Evolutionary conservation across 2,888 invertebrate genomes (phyloP), one percentile per base, ranked within the genome.

Genomic region (Apamea epomidion): DNA sequence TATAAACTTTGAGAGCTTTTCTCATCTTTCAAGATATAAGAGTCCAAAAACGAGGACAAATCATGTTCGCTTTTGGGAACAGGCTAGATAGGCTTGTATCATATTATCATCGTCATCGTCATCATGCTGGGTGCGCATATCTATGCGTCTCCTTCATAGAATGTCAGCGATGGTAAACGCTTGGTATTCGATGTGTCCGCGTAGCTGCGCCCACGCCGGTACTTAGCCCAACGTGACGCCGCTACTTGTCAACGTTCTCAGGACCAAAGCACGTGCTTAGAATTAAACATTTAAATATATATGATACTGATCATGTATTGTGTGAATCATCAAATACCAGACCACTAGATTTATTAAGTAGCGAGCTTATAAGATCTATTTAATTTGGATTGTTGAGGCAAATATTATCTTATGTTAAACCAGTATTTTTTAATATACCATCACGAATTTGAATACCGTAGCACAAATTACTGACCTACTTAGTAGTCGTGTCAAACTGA

Each of bases 201-300:
- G 48, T 60, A 75, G 73, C 81, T 42, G 62, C 64, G 65, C 87
- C 86, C 64, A 62, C 79, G 80, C 67, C 74, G 58, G 75, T 69
- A 69, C 74, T 69, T 68, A 77, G 67, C 48, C 29, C 75, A 71
- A 87, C 81, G 80, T 88, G 87, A 80, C 68, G 69, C 64, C 67
- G 74, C 74, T 73, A 76, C 85, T 85, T 81, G 75, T 69, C 72
- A 78, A 76, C 62, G 86, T 86, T 86, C 88, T 78, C 82, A 85
- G 77, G 75, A 75, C 29, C 45, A 21, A 32, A 45, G 29, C 76
- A 72, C 86, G 88, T 86, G 86, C 18, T 60, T 45, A n/a, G 80
- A 79, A 86, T 88, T 75, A 32, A 62, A 76, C 65, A 80, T 75
- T 75, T 29, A 48, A 76, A 78, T 70, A 80, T 42, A 69, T 69